A percentile compares a stretch with the other conserved stretches of the same genome.
phyloP scores from a whole-genome alignment of 2,888 invertebrate genomes.

The Ectropis crepuscularia region DNA sequence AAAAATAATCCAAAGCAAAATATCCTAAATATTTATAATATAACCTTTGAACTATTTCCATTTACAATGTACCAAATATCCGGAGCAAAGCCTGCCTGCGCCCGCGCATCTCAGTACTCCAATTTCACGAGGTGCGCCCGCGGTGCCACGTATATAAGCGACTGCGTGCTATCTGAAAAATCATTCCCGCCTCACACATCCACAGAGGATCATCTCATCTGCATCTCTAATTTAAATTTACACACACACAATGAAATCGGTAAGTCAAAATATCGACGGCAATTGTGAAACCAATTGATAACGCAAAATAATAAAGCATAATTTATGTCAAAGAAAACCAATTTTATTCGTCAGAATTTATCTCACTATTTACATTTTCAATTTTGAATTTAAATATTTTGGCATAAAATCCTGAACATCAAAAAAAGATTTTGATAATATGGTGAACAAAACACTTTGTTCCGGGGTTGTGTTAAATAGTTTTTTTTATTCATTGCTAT shows the following conservation, averaged over 20 bases:
- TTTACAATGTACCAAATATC: constrained; percentile 13
- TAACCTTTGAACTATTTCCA: neutral
- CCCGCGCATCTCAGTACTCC: constrained; percentile 63
- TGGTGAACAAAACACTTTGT: no score
- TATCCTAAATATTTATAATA: neutral
- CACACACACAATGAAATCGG: constrained; percentile 74
- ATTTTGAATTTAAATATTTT: no score
- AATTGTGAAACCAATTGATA: constrained; percentile 23
- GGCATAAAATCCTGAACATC: no score
- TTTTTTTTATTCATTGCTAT: no score
- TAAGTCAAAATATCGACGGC: constrained; percentile 52
- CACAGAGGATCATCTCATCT: constrained; percentile 68
- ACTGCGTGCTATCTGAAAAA: constrained; percentile 74
- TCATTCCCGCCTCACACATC: constrained; percentile 79
- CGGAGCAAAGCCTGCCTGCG: constrained; percentile 44
- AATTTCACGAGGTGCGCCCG: constrained; percentile 73
- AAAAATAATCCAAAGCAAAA: neutral
- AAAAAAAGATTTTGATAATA: no score
- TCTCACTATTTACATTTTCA: neutral
- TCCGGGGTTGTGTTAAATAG: no score
- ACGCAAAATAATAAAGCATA: constrained; percentile 9
- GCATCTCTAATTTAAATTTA: constrained; percentile 48
- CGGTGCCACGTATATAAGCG: constrained; percentile 74
- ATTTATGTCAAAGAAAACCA: neutral
- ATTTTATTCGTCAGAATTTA: neutral